Evolutionary conservation across 2,888 invertebrate species (phyloP), one percentile per base, ranked within the genome.

Genomic region (Scelioninae gen. 1): DNA sequence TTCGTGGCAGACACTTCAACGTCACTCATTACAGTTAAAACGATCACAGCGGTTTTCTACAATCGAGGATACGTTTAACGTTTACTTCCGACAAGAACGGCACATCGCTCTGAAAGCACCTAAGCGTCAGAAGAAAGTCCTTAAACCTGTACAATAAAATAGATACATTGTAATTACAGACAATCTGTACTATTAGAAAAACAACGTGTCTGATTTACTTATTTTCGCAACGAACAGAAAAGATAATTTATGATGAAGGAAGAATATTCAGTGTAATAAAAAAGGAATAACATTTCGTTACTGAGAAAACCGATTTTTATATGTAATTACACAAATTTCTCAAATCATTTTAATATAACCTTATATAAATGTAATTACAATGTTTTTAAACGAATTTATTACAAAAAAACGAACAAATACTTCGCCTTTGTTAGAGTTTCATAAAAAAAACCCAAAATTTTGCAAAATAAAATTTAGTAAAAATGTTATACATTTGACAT

Each of bases 11-110:
- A 81, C 81, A 81, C 75, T 47, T 78, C 69, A 74, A 66, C 72
- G 77, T 84, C 77, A 65, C 71, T 81, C 45, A 69, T 81, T 76
- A 81, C 74, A 69, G 65, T 80, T 83, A 71, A 79, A 83, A 38
- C 74, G 66, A 84, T 71, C 62, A 71, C 68, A 23, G 81, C 74
- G 74, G 75, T 78, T 84, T 84, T 81, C 78, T 78, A 78, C 75
- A 72, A 84, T 77, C 81, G 69, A 71, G 74, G 62, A 74, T 83
- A 71, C 72, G 58, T 78, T 81, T 68, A 71, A 68, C 71, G 71
- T 63, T 74, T 82, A 84, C 82, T 84, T 84, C 84, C 82, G 78
- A 53, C 75, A 84, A 78, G 78, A 78, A 55, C 72, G 60, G 72
- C 65, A 68, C 62, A 72, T 77, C 62, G 72, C 75, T 68, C 68